Evolutionary conservation across 2,888 invertebrate species (phyloP), one percentile per base, ranked within the genome.

Genomic region (Pyralis farinalis): DNA sequence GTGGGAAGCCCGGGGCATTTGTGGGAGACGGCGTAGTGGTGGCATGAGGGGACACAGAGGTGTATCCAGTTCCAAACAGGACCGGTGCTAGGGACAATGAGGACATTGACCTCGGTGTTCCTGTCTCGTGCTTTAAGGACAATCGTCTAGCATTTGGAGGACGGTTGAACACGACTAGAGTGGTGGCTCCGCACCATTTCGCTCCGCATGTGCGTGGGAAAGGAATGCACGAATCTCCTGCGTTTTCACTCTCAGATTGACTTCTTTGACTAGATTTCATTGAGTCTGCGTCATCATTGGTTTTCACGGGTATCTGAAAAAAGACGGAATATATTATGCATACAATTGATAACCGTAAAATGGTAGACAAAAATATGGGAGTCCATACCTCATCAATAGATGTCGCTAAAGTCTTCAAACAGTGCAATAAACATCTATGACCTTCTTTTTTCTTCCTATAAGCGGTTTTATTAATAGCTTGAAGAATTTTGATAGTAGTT

Each of bases 151-250:
- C 90, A 55, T 92, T 91, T 40, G 94, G 90, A 0, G 94, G 93
- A 37, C 96, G 91, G 36, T 94, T 94, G 80, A 98, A 98, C 52
- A 95, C 95, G 0, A 97, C 97, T 42, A 98, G 80, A 40, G 93
- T 92, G 61, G 96, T 96, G 12, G 95, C 95, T 16, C 95, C 95
- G 77, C 96, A 97, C 90, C 98, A 98, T 60, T 95, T 94, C 0
- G 97, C 98, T 0, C 98, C 98, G 7, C 97, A 97, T 0, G 98
- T 98, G 39, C 97, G 91, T 0, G 98, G 98, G 77, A 97, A 98
- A 0, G 98, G 98, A 54, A 98, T 95, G 68, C 95, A 96, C 5
- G 95, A 93, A 64, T 96, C 96, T 22, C 91, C 89, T 0, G 88
- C 88, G 49, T 86, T 86, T 47, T 87, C 89, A 47, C 87, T 80